Base-by-base conservation (phyloP, 2,797 vertebrate species). In the Girardinus metallicus region DNA sequence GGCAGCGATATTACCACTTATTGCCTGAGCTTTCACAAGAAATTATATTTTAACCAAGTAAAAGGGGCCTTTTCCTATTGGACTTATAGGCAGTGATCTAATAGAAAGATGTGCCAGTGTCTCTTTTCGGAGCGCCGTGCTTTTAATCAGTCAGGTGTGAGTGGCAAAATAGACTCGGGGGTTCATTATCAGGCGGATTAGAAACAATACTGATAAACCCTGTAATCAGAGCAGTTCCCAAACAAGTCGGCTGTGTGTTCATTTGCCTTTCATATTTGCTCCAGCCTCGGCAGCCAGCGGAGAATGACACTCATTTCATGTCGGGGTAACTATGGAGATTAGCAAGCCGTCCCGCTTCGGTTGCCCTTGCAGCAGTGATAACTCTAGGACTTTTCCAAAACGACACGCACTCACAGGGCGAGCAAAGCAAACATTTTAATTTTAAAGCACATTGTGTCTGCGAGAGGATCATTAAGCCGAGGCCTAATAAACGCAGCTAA, bases 151-250 rank as follows among this genome's bases (percentile, higher is more conserved):
- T 80, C 84, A 86, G 81, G 82, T 83, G 46, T 62, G 75, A 68
- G 78, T 83, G 73, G 77, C 79, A 82, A 88, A 93, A 92, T 72
- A 91, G 80, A 90, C 85, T 75, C 81, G 31, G 87, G 68, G 90
- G 84, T 83, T 86, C 83, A 86, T 94, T 91, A 94, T 90, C 85
- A 78, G 79, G 85, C 70, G 23, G 91, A 94, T 93, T 92, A 91
- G 83, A 78, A 82, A 82, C 74, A 78, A 79, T 84, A 86, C 86
- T 83, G 91, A 92, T 90, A 90, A 92, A 87, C 57, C 74, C 84
- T 75, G 80, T 47, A 73, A 82, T 89, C 86, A 72, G 83, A 91
- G 87, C 89, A 71, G 83, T 73, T 84, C 77, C 80, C 88, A 91
- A 91, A 91, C 90, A 90, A 88, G 78, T 87, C 79, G 46, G 85